Base-by-base conservation (phyloP, 2,797 vertebrate species). In the Eptatretus atami region DNA sequence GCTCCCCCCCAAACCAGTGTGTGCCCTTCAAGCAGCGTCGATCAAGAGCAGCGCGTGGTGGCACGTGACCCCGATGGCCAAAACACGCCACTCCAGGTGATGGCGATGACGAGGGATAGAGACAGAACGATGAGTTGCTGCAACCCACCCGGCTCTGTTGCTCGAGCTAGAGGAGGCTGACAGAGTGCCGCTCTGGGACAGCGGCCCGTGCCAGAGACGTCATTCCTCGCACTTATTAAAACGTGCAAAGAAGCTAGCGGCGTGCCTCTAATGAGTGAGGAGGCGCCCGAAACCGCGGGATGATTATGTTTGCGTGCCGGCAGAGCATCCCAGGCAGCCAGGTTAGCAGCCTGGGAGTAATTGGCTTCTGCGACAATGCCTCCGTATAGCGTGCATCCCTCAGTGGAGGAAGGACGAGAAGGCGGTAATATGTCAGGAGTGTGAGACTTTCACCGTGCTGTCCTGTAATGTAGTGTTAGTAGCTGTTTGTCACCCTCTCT, bases 401-500 rank as follows among this genome's bases (percentile, higher is more conserved):
- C 57, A 10, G 15, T 11, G 31, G 31, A 44, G 31, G 31, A 44
- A 44, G 31, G n/a, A 25, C n/a, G n/a, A 25, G 25, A 25, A 61
- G 57, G 57, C 57, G 25, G 25, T 61, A 61, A 61, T 61, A 61
- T 12, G 57, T 61, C 25, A 25, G n/a, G 25, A 61, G 57, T 61
- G 57, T 61, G 57, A 61, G 57, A 61, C 57, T 61, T 44, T n/a
- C 57, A 61, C 25, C 25, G n/a, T 61, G n/a, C n/a, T 25, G 57
- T 61, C 57, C 57, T n/a, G 57, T 61, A 61, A 61, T 61, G 57
- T 61, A 61, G n/a, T 25, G 57, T 61, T 61, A 61, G 57, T 61
- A 61, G 57, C 57, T 61, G 12, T 61, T 61, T 61, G 57, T 61
- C 11, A 61, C 57, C 25, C 25, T 61, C 57, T n/a, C 57, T n/a